Conservation (phyloP, 2,113 vertebrate genomes). For the Nerophis ophidion region DNA sequence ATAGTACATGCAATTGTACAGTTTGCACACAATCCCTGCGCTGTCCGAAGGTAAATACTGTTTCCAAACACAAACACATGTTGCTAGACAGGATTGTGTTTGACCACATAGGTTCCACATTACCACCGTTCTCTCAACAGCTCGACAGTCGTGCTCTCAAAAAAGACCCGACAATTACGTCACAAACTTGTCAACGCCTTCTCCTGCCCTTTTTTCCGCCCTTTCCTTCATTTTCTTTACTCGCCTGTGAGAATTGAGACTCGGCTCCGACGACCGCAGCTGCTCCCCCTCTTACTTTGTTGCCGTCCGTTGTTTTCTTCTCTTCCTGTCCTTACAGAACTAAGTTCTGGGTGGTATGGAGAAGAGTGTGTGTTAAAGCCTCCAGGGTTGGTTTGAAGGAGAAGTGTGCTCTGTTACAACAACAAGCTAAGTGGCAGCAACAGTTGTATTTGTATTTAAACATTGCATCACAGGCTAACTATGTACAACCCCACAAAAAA, state of each 20-base stretch:
- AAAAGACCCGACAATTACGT: neutral
- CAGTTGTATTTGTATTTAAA: too few relatives aligned
- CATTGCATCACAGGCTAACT: neutral
- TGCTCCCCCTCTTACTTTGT: neutral
- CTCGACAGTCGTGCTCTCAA: neutral
- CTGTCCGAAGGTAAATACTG: too few relatives aligned
- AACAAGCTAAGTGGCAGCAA: too few relatives aligned
- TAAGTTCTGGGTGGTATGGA: too few relatives aligned
- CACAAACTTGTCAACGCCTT: constrained; percentile 3
- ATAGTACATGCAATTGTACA: too few relatives aligned
- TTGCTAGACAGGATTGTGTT: neutral
- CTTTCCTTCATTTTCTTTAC: constrained; percentile 1
- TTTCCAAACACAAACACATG: too few relatives aligned
- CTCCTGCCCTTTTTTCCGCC: constrained; percentile 1
- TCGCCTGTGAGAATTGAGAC: neutral
- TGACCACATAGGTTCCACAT: too few relatives aligned
- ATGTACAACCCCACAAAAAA: neutral
- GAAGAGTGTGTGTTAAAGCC: too few relatives aligned
- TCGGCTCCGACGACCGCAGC: neutral
- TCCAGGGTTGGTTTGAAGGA: too few relatives aligned
- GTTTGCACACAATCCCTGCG: too few relatives aligned
- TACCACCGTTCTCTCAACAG: neutral
- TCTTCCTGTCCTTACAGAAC: neutral
- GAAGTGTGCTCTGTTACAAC: too few relatives aligned
- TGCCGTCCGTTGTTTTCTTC: neutral